phyloP scores from a whole-genome alignment of 2,888 invertebrate genomes.

The Eupithecia subfuscata region DNA sequence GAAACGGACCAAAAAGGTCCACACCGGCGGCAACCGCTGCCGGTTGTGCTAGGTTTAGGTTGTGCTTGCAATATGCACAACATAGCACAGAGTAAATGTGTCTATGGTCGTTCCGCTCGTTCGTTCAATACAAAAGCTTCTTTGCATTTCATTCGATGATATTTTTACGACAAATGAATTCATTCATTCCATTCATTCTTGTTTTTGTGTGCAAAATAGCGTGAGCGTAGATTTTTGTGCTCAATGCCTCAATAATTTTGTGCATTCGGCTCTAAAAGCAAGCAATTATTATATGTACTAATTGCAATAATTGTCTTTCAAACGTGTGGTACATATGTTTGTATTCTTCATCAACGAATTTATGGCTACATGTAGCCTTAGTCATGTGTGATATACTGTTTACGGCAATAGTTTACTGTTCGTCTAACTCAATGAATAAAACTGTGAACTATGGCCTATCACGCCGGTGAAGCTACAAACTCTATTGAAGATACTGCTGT shows the following conservation, averaged over 20 bases:
- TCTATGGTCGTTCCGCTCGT: no score
- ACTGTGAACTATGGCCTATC: conserved; percentile 71
- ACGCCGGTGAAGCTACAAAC: conserved; percentile 63
- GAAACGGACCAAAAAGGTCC: no score
- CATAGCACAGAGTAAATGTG: no score
- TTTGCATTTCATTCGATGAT: no score
- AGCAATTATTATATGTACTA: not conserved
- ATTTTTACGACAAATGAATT: no score
- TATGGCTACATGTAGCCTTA: conserved; percentile 59
- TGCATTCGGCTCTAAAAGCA: not conserved
- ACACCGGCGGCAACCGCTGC: no score
- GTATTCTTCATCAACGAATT: not conserved
- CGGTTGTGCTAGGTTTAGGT: no score
- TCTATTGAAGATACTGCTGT: conserved; percentile 52
- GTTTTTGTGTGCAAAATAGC: conserved; percentile 1
- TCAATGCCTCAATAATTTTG: no score
- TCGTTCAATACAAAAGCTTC: no score
- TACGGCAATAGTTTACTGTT: conserved; percentile 55
- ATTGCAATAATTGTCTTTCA: not conserved
- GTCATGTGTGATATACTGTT: conserved; percentile 75
- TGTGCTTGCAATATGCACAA: no score
- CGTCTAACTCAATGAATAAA: conserved; percentile 50
- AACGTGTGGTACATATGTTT: not conserved
- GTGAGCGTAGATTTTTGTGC: not conserved
- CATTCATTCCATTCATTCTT: not conserved